A percentile compares a stretch with the other conserved stretches of the same genome.
phyloP scores from a whole-genome alignment of 2,113 vertebrate species.

The Dipodomys ordii region DNA sequence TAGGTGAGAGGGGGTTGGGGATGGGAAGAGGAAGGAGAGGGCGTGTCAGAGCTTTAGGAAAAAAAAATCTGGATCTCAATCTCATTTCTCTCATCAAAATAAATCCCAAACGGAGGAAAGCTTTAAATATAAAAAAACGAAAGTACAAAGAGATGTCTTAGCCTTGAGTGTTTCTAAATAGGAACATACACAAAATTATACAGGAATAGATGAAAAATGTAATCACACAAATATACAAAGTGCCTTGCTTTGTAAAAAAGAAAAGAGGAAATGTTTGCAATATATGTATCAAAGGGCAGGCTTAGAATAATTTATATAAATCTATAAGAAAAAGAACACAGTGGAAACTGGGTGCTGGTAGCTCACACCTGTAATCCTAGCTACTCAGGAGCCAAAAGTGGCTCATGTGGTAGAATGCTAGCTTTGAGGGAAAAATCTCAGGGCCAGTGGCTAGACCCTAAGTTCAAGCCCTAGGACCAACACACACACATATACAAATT shows the following conservation, averaged over 20 bases:
- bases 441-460: no score
- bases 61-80: not conserved
- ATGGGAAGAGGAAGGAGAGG: no score
- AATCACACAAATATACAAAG: not conserved
- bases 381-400: no score
- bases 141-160: not conserved
- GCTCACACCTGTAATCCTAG: no score
- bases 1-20: no score
- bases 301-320: not conserved
- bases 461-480: no score
- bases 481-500: no score
- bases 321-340: not conserved
- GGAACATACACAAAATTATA: not conserved
- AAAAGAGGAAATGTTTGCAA: conserved; percentile 8
- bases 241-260: not conserved
- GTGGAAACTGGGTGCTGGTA: not conserved
- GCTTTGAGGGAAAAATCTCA: not conserved
- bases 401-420: not conserved
- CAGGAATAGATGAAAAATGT: conserved; percentile 5
- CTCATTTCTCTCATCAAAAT: conserved; percentile 10
- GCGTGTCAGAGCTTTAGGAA: not conserved
- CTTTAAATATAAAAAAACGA: conserved; percentile 14
- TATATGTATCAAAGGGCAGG: not conserved
- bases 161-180: not conserved
- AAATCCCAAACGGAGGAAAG: not conserved